Conservation (phyloP, 2,113 vertebrate genomes). For the Microcebus jonahi region DNA sequence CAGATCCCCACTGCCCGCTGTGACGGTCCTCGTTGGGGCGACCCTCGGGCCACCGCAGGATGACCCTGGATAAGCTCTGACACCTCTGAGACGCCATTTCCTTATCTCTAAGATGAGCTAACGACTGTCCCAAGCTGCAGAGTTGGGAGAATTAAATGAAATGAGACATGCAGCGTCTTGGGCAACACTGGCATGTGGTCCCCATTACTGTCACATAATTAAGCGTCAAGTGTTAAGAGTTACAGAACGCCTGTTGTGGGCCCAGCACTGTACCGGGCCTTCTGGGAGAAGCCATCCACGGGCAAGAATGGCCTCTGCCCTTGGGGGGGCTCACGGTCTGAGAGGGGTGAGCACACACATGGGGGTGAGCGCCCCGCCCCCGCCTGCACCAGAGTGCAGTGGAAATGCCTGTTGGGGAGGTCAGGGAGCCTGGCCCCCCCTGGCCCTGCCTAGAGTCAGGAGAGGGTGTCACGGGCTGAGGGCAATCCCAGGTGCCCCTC, state of each 20-base stretch:
- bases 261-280: not conserved
- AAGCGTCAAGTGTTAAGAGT: not conserved
- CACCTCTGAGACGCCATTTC: not conserved
- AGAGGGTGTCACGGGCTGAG: not conserved
- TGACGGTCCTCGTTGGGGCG: no score
- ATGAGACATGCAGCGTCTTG: not conserved
- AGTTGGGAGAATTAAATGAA: not conserved
- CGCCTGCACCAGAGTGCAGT: not conserved
- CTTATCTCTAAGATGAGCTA: not conserved
- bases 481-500: not conserved
- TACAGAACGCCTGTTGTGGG: not conserved
- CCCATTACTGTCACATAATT: accelerated
- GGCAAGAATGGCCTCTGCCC: not conserved
- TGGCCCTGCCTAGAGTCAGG: not conserved
- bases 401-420: not conserved
- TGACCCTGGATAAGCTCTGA: not conserved
- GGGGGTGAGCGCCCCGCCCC: not conserved
- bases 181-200: not conserved
- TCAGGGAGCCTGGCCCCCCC: not conserved
- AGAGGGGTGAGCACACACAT: not conserved
- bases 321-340: not conserved
- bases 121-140: not conserved
- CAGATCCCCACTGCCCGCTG: not conserved
- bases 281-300: not conserved
- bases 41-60: not conserved